These are phyloP conservation scores for Camponotus floridanus DNA, from an alignment of 1,140 invertebrate species.

Conservation along the genomic window DNA sequence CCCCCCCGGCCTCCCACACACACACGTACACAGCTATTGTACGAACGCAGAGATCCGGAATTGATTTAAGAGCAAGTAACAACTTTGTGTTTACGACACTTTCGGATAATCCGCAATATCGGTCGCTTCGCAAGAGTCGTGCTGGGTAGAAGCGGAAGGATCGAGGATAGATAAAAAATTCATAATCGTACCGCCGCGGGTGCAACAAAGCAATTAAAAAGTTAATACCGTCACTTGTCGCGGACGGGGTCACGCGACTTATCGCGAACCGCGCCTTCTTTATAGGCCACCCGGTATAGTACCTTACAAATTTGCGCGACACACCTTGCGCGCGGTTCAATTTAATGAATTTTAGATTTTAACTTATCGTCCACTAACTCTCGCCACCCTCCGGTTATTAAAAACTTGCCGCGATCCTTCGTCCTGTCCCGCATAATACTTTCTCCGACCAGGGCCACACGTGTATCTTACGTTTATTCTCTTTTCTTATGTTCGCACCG, in stretches of 20 bases:
- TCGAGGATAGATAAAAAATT: constrained; percentile 52
- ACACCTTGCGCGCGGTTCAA: constrained; percentile 60
- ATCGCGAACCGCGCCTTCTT: constrained; percentile 52
- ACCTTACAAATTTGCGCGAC: constrained; percentile 67
- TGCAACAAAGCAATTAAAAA: constrained; percentile 68
- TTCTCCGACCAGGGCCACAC: constrained; percentile 15
- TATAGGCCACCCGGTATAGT: constrained; percentile 59
- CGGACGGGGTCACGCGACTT: constrained; percentile 44
- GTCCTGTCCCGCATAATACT: constrained; percentile 65
- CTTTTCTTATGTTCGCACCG: constrained; percentile 6
- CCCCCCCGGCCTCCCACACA: too few species aligned
- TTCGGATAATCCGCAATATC: constrained; percentile 15
- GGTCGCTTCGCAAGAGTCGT: background rate
- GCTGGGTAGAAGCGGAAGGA: background rate
- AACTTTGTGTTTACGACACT: constrained; percentile 42
- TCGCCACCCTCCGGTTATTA: constrained; percentile 74
- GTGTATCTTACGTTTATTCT: constrained; percentile 37
- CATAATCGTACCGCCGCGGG: constrained; percentile 44
- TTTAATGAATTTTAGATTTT: constrained; percentile 83
- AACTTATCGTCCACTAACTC: constrained; percentile 77
- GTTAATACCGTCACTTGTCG: constrained; percentile 66
- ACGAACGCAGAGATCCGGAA: background rate
- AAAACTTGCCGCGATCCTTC: constrained; percentile 72
- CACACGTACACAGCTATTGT: background rate
- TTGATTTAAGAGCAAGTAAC: constrained; percentile 30